Evolutionary conservation across 1,140 invertebrate species (phyloP), one percentile per base, ranked within the genome.

Genomic region (Magallana gigas): DNA sequence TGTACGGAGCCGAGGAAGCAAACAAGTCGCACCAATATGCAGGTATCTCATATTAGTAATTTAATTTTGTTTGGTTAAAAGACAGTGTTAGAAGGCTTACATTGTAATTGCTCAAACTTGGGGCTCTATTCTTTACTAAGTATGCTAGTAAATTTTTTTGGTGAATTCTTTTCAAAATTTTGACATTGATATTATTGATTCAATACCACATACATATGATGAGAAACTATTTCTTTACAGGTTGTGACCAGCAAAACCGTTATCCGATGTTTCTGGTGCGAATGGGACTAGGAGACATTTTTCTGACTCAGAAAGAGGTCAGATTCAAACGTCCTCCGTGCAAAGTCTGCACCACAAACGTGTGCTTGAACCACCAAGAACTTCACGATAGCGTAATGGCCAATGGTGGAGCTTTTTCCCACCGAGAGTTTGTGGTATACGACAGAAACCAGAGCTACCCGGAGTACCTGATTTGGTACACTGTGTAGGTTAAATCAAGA

Each of bases 391-490:
- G 84, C 8, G 81, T 88, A 12, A 62, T 83, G 1, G 87, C 84
- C 3, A 62, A 86, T 16, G 80, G 48, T 82, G 80, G 80, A 57
- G 48, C 4, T 16, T 88, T 86, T 60, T 0, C 0, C 9, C n/a
- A 59, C n/a, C 60, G 87, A 36, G 87, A 87, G 60, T 87, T 87
- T 60, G 87, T 87, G 5, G 87, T 87, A 7, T 87, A 87, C 60
- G 87, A 87, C 18, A 71, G 64, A 58, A 8, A 36, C 8, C 83
- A 84, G 18, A 83, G 62, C 56, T 87, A 87, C 56, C 87, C 87
- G 0, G 87, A 87, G 80, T 87, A 84, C 36, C 11, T 87, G 2
- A 87, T 87, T 4, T 83, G 68, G 8, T 87, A 84, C 36, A 83
- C 36, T 48, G 36, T 48, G 36, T 48, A 48, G 36, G 5, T 48